Evolutionary conservation across 2,113 vertebrate species (phyloP).

Genomic region (Xerus inauris): DNA sequence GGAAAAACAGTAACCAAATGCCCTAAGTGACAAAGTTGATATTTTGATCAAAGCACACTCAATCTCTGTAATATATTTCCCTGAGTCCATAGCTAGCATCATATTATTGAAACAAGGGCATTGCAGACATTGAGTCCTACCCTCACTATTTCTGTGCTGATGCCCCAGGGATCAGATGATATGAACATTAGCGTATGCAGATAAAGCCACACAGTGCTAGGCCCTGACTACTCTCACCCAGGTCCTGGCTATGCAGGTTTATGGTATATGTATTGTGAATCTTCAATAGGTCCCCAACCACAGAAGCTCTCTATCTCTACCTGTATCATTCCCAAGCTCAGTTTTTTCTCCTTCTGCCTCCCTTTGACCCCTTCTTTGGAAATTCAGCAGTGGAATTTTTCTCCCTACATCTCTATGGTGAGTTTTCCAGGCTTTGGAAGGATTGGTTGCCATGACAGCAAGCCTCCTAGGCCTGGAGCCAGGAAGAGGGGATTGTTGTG

Average conservation of each 20-base stretch:
- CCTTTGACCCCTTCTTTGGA: slow-evolving; percentile 71
- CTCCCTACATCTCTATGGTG: slow-evolving; percentile 78
- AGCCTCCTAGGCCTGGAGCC: slow-evolving; percentile 85
- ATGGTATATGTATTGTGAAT: background rate
- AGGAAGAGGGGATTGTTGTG: slow-evolving; percentile 75
- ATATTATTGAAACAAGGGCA: background rate
- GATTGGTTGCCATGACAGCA: slow-evolving; percentile 93
- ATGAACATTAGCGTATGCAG: background rate
- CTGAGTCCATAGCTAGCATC: background rate
- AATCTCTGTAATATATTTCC: background rate
- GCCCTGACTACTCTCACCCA: background rate
- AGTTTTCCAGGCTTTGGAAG: slow-evolving; percentile 81
- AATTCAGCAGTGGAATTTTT: slow-evolving; percentile 82
- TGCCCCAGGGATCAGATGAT: background rate
- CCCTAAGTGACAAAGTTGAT: background rate
- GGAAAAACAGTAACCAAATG: background rate
- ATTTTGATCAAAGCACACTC: background rate
- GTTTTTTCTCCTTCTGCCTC: background rate
- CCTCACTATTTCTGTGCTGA: no score
- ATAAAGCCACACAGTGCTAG: background rate
- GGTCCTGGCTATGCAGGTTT: background rate
- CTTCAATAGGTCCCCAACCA: background rate
- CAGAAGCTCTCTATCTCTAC: background rate
- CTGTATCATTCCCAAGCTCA: background rate
- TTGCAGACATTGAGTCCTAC: background rate